These are phyloP conservation scores for Cryptosula pallasiana DNA, from an alignment of 2,888 invertebrate species.

Conservation along the genomic window DNA sequence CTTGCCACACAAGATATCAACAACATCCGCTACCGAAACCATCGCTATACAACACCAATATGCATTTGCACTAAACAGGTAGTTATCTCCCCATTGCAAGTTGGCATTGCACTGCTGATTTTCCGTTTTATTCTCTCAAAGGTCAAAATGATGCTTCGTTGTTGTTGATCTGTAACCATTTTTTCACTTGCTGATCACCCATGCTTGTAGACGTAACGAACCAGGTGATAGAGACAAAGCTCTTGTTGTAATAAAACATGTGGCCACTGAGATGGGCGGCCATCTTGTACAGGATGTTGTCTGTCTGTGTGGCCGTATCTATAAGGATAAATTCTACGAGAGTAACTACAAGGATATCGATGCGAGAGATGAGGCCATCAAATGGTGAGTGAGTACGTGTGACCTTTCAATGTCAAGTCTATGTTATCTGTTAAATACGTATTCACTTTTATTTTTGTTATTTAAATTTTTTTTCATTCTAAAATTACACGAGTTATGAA, in stretches of 20 bases:
- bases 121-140: too few relatives aligned
- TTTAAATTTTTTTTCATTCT: too few relatives aligned
- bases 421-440: too few relatives aligned
- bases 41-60: conserved; percentile 86
- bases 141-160: too few relatives aligned
- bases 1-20: conserved; percentile 64
- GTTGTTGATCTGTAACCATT: too few relatives aligned
- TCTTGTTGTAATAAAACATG: conserved; percentile 70
- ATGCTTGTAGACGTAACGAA: conserved; percentile 73
- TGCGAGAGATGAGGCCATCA: conserved; percentile 84
- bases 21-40: conserved; percentile 69
- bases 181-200: too few relatives aligned
- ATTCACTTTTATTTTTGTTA: too few relatives aligned
- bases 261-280: conserved; percentile 62
- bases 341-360: conserved; percentile 82
- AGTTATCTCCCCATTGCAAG: too few relatives aligned
- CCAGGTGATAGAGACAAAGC: conserved; percentile 92
- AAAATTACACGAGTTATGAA: too few relatives aligned
- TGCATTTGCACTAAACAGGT: conserved; percentile 93
- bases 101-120: too few relatives aligned
- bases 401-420: too few relatives aligned
- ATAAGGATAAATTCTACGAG: conserved; percentile 85
- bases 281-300: conserved; percentile 95
- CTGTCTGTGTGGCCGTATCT: conserved; percentile 94
- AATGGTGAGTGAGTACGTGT: too few relatives aligned